Evolutionary conservation across 2,113 vertebrate species (phyloP).

Genomic region (Centropus bengalensis): DNA sequence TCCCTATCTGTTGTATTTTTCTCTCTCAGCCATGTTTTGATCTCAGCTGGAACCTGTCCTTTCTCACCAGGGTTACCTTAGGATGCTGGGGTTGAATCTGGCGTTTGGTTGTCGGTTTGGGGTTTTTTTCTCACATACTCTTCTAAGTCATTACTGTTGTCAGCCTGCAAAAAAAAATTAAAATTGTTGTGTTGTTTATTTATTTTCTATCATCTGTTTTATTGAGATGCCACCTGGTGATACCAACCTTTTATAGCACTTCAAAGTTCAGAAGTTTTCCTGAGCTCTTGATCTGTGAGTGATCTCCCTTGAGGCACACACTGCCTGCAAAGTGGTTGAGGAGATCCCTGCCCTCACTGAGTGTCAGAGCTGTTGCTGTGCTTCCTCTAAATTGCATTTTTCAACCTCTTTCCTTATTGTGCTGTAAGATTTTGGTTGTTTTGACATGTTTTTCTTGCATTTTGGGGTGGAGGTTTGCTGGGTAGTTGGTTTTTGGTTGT

Average conservation of each 20-base stretch:
- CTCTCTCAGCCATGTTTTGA: not conserved
- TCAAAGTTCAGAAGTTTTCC: not conserved
- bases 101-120: not conserved
- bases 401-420: not conserved
- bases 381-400: not conserved
- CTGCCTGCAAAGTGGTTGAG: not conserved
- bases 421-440: not conserved
- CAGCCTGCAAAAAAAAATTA: not conserved
- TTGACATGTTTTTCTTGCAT: not conserved
- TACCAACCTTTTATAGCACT: not conserved
- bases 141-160: not conserved
- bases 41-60: not conserved
- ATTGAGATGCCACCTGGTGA: not conserved
- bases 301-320: not conserved
- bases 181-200: not conserved
- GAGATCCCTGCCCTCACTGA: not conserved
- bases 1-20: not conserved
- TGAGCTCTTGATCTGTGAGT: not conserved
- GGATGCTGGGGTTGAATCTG: not conserved
- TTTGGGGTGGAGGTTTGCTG: not conserved
- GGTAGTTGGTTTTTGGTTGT: not conserved
- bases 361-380: not conserved
- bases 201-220: not conserved
- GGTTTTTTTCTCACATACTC: rapidly evolving
- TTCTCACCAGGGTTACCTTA: not conserved